Conservation (phyloP, 2,888 invertebrate species). For the Ypsolopha scabrella region DNA sequence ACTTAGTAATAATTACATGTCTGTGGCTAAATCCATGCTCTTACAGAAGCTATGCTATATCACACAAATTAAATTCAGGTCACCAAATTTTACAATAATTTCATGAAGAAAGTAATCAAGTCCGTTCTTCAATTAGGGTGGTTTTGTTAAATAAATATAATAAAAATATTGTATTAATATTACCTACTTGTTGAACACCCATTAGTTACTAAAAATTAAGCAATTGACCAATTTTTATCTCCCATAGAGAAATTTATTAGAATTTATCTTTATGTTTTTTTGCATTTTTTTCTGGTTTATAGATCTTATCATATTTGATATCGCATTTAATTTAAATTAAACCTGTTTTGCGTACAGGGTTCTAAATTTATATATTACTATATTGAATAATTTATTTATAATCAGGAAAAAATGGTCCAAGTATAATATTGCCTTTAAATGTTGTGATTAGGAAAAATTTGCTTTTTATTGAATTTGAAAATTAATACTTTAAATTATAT, state of each 20-base stretch:
- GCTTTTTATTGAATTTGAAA: constrained; percentile 26
- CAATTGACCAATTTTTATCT: constrained; percentile 37
- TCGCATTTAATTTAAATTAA: background rate
- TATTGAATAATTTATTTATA: background rate
- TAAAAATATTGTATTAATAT: background rate
- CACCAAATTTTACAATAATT: too few relatives aligned
- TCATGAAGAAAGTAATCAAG: too few relatives aligned
- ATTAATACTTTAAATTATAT: background rate
- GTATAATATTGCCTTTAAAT: constrained; percentile 57
- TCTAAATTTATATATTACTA: constrained; percentile 4
- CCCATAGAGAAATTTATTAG: constrained; percentile 15
- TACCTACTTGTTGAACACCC: too few relatives aligned
- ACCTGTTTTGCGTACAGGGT: constrained; percentile 19
- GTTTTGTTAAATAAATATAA: background rate
- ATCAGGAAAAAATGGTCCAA: constrained; percentile 47
- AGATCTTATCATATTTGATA: background rate
- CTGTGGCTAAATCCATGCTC: too few relatives aligned
- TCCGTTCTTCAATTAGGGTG: too few relatives aligned
- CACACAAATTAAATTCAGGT: too few relatives aligned
- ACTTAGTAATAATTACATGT: too few relatives aligned
- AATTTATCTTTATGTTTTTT: background rate
- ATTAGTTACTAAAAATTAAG: constrained; percentile 15
- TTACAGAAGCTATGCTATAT: too few relatives aligned
- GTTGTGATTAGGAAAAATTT: constrained; percentile 43
- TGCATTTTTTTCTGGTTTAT: background rate